Percentiles rank a stretch among this genome's conserved stretches.
These are phyloP conservation scores for Eupeodes latifasciatus DNA, from an alignment of 2,888 invertebrate species.

Conservation along the genomic window DNA sequence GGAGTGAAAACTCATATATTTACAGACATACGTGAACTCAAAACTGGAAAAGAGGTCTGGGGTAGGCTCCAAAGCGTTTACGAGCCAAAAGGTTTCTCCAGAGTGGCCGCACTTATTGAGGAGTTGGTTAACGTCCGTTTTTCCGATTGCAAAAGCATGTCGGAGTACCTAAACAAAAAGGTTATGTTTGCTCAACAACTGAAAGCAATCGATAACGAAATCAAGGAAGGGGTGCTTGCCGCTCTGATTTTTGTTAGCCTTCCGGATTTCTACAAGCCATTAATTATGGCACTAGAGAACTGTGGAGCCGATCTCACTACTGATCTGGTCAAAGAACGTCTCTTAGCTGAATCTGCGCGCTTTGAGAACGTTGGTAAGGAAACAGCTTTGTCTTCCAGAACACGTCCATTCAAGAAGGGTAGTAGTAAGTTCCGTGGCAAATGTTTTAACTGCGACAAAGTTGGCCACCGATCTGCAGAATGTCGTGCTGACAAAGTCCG, in stretches of 20 bases:
- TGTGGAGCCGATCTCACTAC: too few species aligned
- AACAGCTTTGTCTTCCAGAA: conserved; percentile 2
- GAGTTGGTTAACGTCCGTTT: neutral
- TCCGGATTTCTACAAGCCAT: conserved; percentile 7
- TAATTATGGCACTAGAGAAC: conserved; percentile 24
- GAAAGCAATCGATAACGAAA: conserved; percentile 5
- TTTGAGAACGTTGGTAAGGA: conserved; percentile 13
- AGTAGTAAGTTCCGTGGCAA: neutral
- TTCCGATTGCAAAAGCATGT: neutral
- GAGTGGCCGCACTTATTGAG: neutral
- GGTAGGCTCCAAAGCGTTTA: conserved; percentile 10
- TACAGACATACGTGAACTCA: neutral
- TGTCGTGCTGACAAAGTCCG: conserved; percentile 5
- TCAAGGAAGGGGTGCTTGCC: neutral
- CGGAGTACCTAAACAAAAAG: conserved; percentile 4
- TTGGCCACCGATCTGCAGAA: neutral
- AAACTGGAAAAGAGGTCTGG: neutral
- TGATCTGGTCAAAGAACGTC: conserved; percentile 22
- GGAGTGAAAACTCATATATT: conserved; percentile 6
- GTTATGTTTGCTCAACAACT: conserved; percentile 28
- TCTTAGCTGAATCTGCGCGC: conserved; percentile 3
- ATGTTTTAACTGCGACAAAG: conserved; percentile 8
- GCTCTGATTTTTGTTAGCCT: neutral
- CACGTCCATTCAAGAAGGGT: neutral
- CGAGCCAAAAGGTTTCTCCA: conserved; percentile 36